phyloP scores from a whole-genome alignment of 2,888 invertebrate species.

The Stenodera caucasica region DNA sequence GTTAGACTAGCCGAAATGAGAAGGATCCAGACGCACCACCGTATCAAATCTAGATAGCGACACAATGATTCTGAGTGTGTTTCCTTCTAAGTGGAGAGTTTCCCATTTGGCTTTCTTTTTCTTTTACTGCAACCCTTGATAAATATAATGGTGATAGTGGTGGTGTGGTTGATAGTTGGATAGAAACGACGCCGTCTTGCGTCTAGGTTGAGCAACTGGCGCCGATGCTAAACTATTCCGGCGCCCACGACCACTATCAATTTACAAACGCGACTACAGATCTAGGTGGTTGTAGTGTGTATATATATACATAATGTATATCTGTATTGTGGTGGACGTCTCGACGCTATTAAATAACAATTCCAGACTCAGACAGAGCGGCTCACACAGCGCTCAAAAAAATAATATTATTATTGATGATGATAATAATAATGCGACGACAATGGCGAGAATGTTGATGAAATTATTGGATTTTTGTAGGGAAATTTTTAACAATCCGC shows the following conservation, averaged over 20 bases:
- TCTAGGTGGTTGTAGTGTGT: constrained; percentile 4
- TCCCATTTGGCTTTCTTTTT: constrained; percentile 10
- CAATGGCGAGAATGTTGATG: too few relatives aligned
- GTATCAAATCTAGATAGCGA: constrained; percentile 25
- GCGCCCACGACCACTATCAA: constrained; percentile 47
- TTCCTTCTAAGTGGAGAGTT: too few relatives aligned
- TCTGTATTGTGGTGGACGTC: constrained; percentile 4
- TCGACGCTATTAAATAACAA: constrained; percentile 8
- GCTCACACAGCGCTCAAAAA: not conserved
- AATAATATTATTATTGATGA: too few relatives aligned
- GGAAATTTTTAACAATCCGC: not conserved
- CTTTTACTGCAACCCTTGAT: constrained; percentile 12
- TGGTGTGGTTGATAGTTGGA: constrained; percentile 37
- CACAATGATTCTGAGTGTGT: too few relatives aligned
- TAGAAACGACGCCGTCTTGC: constrained; percentile 42
- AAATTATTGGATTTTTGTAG: not conserved
- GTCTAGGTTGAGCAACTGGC: constrained; percentile 47
- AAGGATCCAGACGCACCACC: constrained; percentile 31
- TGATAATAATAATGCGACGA: too few relatives aligned
- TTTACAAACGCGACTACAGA: constrained; percentile 34
- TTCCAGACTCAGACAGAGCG: not conserved
- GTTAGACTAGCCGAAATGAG: not conserved
- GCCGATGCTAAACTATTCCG: constrained; percentile 45
- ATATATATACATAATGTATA: not conserved
- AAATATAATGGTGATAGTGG: constrained; percentile 21